These are phyloP conservation scores for Vulpes vulpes DNA, from an alignment of 2,113 vertebrate species.

Conservation along the genomic window DNA sequence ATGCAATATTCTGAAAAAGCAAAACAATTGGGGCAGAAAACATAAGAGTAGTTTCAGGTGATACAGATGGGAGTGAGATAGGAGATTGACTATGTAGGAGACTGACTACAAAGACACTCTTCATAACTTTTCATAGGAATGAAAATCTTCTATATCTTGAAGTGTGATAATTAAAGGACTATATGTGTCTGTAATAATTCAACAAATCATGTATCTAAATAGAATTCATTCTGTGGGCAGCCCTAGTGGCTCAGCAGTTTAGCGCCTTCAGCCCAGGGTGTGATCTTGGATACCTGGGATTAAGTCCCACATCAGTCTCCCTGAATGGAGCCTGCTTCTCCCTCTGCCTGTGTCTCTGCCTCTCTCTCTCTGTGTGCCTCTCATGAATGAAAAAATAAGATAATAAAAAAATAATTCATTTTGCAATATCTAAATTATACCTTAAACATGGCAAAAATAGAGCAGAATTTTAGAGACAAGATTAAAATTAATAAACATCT, in stretches of 20 bases:
- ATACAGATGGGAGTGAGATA: background rate
- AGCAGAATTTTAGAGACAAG: background rate
- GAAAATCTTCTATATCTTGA: background rate
- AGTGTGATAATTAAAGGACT: background rate
- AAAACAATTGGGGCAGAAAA: background rate
- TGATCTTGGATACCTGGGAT: no score
- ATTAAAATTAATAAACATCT: background rate
- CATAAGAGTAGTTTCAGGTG: background rate
- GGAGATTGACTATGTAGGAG: background rate
- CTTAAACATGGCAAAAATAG: background rate
- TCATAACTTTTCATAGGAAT: background rate
- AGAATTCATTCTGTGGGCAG: background rate
- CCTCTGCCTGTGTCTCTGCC: no score
- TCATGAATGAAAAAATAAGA: no score
- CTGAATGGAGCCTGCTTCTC: no score
- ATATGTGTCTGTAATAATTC: background rate
- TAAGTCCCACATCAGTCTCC: no score
- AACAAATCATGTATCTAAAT: background rate
- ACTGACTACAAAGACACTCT: background rate
- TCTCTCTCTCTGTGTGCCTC: no score
- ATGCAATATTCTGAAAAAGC: background rate
- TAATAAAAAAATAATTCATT: background rate
- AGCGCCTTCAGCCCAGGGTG: no score
- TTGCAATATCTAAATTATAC: background rate
- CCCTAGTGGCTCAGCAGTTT: no score